These are phyloP conservation scores for Corynorhinus townsendii DNA, from an alignment of 2,113 vertebrate genomes.

Conservation along the genomic window DNA sequence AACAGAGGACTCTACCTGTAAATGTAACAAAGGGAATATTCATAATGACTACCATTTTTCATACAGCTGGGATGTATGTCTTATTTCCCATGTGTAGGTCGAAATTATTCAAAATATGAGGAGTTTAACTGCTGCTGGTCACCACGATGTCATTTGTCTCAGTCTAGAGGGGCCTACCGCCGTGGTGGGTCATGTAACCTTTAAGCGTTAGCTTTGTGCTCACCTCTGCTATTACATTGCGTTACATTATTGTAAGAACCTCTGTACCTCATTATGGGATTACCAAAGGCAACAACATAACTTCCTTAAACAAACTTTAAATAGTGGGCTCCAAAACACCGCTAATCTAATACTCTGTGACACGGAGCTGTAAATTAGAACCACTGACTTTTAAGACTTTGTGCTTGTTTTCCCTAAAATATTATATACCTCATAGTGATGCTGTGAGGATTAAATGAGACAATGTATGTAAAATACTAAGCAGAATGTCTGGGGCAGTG, in stretches of 20 bases:
- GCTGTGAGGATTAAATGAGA: slow-evolving; percentile 41
- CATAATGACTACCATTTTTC: background rate
- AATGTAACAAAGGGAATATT: slow-evolving; percentile 5
- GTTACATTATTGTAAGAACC: background rate
- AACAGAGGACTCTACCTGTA: background rate
- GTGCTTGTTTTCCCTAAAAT: background rate
- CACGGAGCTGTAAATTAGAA: background rate
- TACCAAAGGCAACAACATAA: background rate
- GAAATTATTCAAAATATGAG: background rate
- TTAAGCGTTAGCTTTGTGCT: background rate
- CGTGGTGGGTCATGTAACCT: background rate
- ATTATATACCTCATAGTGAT: background rate
- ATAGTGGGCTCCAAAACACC: background rate
- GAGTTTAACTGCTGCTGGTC: background rate
- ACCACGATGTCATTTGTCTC: background rate
- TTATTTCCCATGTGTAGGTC: background rate
- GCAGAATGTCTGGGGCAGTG: background rate
- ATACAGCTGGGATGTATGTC: background rate
- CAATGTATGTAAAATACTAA: slow-evolving; percentile 13
- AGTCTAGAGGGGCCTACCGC: background rate
- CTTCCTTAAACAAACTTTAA: background rate
- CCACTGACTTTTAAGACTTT: background rate
- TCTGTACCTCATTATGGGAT: background rate
- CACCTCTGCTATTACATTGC: background rate
- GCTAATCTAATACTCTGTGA: background rate